Evolutionary conservation across 2,797 vertebrate genomes (phyloP), one percentile per base, ranked within the genome.

Genomic region (Schizopygopsis malacanthus): DNA sequence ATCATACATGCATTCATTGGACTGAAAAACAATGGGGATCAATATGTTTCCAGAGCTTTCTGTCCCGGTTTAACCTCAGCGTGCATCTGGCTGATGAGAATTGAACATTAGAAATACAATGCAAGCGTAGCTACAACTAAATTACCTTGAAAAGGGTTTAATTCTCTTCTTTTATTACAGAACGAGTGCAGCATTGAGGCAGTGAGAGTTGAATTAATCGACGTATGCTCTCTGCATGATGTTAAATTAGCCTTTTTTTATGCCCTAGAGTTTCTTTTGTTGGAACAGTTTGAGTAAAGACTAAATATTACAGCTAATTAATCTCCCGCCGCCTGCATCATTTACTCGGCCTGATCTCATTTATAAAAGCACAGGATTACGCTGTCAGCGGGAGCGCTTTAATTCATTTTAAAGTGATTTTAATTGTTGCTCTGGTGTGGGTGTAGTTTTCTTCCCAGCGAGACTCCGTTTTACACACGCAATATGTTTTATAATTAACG

Each of bases 191-290:
- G 50, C 10, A 22, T 13, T 52, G 1, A 41, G 39, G 54, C 22
- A 18, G 10, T 59, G 4, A 25, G 59, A 28, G 20, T 59, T 33
- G 33, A 33, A 33, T 33, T 33, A 65, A 50, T 22, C 28, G 18
- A 37, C 10, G 43, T 81, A 20, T 20, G 22, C 15, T 63, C n/a
- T n/a, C 56, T 18, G 70, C 22, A 50, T 83, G 56, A 41, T 2
- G 16, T 75, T 41, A 75, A 83, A 75, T 83, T 37, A 5, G 11
- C 4, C 25, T 28, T 50, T 37, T 28, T 63, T 59, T 63, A 52
- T 65, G 67, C 25, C 61, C 81, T 33, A 39, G 18, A 6, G 70
- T 75, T 73, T 75, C 54, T 75, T 47, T 83, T 56, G 69, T 72
- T 59, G 1, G 37, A 43, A 4, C 37, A 5, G 37, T 43, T 22